Evolutionary conservation across 2,797 vertebrate genomes (phyloP).

Genomic region (Xerus rutilus): DNA sequence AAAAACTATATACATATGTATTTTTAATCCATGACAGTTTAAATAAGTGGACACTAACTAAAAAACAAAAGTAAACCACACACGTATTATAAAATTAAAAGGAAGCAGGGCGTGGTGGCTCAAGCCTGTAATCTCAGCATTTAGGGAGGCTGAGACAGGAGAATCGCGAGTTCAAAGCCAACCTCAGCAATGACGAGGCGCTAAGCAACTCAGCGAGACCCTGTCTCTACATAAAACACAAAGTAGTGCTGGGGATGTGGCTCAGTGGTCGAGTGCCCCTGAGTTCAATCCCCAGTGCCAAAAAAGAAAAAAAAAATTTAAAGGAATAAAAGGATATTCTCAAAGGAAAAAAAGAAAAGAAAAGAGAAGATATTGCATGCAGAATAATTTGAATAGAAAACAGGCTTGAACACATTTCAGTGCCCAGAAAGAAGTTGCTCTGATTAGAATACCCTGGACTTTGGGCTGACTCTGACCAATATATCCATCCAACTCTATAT

Average conservation of each 20-base stretch:
- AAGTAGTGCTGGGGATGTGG: no score
- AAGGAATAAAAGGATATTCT: background rate
- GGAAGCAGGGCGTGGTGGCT: background rate
- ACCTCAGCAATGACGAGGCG: no score
- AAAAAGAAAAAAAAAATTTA: no score
- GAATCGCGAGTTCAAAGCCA: no score
- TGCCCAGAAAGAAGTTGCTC: background rate
- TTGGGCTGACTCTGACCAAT: background rate
- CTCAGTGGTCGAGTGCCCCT: no score
- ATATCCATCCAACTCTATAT: background rate
- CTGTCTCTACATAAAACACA: no score
- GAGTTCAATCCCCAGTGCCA: no score
- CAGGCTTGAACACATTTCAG: background rate
- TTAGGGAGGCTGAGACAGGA: no score
- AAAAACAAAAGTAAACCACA: background rate
- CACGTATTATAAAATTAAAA: constrained; percentile 41
- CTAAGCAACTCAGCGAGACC: no score
- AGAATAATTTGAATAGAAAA: constrained; percentile 25
- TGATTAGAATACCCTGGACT: background rate
- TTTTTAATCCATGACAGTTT: background rate
- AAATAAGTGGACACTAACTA: background rate
- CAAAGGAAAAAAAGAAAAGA: background rate
- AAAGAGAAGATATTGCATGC: background rate
- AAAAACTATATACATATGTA: constrained; percentile 1
- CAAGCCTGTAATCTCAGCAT: no score